phyloP scores from a whole-genome alignment of 1,140 invertebrate genomes.

The Drosophila kohkoa region DNA sequence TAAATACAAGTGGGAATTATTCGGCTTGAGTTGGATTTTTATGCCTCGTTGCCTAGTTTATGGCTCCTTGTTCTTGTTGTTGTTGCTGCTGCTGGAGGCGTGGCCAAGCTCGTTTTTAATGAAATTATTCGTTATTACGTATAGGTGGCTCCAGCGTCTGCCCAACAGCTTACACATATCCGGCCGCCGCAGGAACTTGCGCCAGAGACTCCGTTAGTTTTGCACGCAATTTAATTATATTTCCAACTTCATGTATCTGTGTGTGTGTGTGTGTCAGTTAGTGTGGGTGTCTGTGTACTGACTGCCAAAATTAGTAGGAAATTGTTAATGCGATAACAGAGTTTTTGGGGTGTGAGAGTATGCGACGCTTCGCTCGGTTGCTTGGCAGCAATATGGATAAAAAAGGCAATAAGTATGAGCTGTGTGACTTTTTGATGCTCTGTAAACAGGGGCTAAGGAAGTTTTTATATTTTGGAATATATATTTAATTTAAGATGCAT shows the following conservation, averaged over 20 bases:
- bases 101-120: conserved; percentile 54
- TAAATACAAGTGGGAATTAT: conserved; percentile 76
- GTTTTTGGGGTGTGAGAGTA: conserved; percentile 46
- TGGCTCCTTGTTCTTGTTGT: conserved; percentile 9
- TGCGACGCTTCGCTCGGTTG: conserved; percentile 46
- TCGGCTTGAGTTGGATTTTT: conserved; percentile 55
- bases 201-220: conserved; percentile 56
- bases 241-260: conserved; percentile 26
- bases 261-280: conserved; percentile 8
- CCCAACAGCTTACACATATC: conserved; percentile 35
- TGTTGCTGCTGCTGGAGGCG: conserved; percentile 11
- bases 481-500: no score
- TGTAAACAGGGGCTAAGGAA: no score
- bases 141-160: conserved; percentile 36
- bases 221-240: conserved; percentile 81
- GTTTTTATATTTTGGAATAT: no score
- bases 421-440: no score
- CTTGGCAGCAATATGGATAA: conserved; percentile 33
- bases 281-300: conserved; percentile 30
- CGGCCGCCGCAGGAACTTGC: conserved; percentile 12
- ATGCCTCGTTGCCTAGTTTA: conserved; percentile 32
- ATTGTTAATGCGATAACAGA: conserved; percentile 81
- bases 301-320: conserved; percentile 74
- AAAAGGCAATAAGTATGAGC: not conserved
- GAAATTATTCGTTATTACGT: conserved; percentile 63